Evolutionary conservation across 2,797 vertebrate genomes (phyloP).

Genomic region (Okamejei kenojei): DNA sequence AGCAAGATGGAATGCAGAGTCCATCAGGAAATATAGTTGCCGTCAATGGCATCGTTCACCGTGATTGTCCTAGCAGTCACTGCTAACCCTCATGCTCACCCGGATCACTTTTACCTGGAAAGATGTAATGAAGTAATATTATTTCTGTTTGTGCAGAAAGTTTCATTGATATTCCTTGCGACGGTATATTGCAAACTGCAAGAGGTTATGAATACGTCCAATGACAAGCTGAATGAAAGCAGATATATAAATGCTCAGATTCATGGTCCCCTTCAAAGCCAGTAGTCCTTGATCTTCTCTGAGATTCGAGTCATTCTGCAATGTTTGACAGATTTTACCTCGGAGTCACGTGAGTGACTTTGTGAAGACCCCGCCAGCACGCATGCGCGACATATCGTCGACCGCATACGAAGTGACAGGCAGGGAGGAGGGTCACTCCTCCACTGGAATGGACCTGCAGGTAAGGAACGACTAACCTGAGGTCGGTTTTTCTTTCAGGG

Average conservation of each 20-base stretch:
- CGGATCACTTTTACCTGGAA: background rate
- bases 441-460: too few relatives aligned
- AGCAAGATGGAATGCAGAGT: background rate
- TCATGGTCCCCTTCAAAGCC: background rate
- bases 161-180: background rate
- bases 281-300: background rate
- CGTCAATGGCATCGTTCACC: background rate
- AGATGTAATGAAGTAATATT: background rate
- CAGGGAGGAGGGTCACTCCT: too few relatives aligned
- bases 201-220: background rate
- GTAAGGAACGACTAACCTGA: too few relatives aligned
- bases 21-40: background rate
- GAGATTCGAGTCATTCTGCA: too few relatives aligned
- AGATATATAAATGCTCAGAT: background rate
- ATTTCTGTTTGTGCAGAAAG: background rate
- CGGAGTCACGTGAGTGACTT: too few relatives aligned
- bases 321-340: background rate
- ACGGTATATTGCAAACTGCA: background rate
- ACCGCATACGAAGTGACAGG: too few relatives aligned
- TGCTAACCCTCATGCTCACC: background rate
- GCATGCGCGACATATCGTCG: too few relatives aligned
- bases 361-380: too few relatives aligned
- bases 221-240: background rate
- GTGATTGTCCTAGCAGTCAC: background rate
- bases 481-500: too few relatives aligned